Conservation (phyloP, 2,113 vertebrate genomes). For the Falcunculus frontatus region DNA sequence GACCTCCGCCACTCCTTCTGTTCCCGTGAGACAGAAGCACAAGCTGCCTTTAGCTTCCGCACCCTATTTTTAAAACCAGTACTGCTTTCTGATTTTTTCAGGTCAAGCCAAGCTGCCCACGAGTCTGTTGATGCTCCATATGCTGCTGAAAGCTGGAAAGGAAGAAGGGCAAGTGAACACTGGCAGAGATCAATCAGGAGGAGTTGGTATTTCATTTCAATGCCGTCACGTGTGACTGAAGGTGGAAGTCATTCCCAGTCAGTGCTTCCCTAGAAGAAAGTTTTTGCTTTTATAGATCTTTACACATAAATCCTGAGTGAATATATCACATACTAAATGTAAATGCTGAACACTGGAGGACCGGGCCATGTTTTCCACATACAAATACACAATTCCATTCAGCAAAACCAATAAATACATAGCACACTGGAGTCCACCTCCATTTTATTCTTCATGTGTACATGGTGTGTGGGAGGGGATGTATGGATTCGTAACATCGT, state of each 20-base stretch:
- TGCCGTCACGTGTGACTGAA: neutral
- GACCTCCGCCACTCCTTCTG: neutral
- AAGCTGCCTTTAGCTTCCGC: neutral
- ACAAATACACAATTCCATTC: neutral
- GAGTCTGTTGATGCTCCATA: slow-evolving; percentile 26
- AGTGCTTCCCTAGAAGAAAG: neutral
- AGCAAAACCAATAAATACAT: neutral
- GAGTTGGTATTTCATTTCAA: slow-evolving; percentile 7
- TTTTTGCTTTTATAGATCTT: neutral
- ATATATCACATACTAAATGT: neutral
- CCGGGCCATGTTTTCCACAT: neutral
- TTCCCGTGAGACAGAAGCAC: neutral
- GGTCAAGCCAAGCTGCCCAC: slow-evolving; percentile 31
- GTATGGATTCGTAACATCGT: neutral
- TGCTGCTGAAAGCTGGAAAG: slow-evolving; percentile 16
- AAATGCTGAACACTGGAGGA: neutral
- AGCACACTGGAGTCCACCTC: neutral
- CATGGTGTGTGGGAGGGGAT: accelerated
- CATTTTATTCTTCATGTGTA: neutral
- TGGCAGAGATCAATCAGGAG: slow-evolving; percentile 13
- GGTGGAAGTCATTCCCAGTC: neutral
- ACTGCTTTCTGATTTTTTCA: slow-evolving; percentile 40
- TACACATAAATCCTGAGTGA: neutral
- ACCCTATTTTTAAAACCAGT: slow-evolving; percentile 42
- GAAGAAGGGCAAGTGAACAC: neutral